Percentiles rank a stretch among this genome's conserved stretches.
These are phyloP conservation scores for Coelopa pilipes DNA, from an alignment of 2,888 invertebrate species.

Conservation along the genomic window DNA sequence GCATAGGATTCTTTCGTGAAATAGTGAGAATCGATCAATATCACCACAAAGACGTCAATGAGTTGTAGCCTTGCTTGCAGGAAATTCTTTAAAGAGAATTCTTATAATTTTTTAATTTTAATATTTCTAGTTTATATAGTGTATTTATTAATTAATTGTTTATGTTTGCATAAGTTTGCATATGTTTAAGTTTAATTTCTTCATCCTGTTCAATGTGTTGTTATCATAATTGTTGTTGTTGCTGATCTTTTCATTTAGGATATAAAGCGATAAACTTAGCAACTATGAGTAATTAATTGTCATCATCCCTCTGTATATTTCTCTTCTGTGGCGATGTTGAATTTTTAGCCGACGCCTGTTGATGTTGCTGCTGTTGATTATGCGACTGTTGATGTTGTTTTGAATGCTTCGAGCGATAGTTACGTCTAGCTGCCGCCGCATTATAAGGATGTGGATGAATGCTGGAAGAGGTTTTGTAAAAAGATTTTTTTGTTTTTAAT, in stretches of 20 bases:
- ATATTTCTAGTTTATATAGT: not conserved
- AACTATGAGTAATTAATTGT: slow-evolving; percentile 17
- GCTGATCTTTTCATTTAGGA: slow-evolving; percentile 12
- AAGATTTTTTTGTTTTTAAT: not conserved
- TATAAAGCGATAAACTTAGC: slow-evolving; percentile 15
- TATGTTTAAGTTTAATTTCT: slow-evolving; percentile 6
- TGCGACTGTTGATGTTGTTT: slow-evolving; percentile 51
- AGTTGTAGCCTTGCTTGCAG: too few relatives aligned
- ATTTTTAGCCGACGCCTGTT: slow-evolving; percentile 28
- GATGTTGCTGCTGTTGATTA: slow-evolving; percentile 31
- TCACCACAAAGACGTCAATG: too few relatives aligned
- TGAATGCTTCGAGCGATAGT: slow-evolving; percentile 59
- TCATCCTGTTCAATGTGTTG: not conserved
- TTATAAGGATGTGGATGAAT: slow-evolving; percentile 67
- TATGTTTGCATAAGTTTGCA: slow-evolving; percentile 3
- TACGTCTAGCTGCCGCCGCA: slow-evolving; percentile 59
- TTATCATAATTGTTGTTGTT: too few relatives aligned
- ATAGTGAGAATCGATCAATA: too few relatives aligned
- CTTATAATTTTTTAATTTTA: not conserved
- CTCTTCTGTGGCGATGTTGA: slow-evolving; percentile 33
- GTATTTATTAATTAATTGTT: not conserved
- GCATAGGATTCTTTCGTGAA: too few relatives aligned
- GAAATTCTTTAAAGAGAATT: not conserved
- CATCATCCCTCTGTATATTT: slow-evolving; percentile 35
- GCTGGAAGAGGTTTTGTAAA: slow-evolving; percentile 49